phyloP scores from a whole-genome alignment of 2,888 invertebrate species.

The Kryphioiulus occultus region DNA sequence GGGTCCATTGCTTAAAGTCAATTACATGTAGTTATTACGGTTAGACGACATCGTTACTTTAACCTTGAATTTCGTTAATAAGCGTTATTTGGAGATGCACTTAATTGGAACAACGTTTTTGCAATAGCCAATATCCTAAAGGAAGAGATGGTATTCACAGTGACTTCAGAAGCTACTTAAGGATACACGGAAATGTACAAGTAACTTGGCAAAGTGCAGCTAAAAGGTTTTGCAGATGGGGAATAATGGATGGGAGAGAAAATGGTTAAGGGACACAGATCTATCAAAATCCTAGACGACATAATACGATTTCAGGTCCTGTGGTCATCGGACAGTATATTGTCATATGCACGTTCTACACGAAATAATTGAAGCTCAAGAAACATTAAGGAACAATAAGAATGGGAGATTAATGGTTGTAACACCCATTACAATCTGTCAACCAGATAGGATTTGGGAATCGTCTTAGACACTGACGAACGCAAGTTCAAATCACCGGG shows the following conservation, averaged over 20 bases:
- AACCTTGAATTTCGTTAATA: background rate
- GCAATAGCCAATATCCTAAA: background rate
- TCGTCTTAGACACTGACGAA: too few relatives aligned
- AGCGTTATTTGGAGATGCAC: background rate
- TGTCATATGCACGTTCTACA: background rate
- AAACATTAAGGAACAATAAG: background rate
- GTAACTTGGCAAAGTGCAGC: background rate
- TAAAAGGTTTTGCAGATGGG: constrained; percentile 8
- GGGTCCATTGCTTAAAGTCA: background rate
- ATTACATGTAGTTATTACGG: background rate
- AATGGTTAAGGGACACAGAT: background rate
- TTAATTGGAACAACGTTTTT: background rate
- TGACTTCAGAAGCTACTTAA: background rate
- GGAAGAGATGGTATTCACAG: background rate
- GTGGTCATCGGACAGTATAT: background rate
- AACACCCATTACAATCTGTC: background rate
- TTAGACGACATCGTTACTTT: background rate
- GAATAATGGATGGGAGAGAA: constrained; percentile 8
- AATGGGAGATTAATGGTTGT: background rate
- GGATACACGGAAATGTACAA: background rate
- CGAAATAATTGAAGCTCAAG: background rate
- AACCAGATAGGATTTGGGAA: background rate
- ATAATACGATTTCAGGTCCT: background rate
- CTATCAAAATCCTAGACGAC: background rate
- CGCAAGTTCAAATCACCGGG: too few relatives aligned